Conservation (phyloP, 2,797 vertebrate species). For the Gymnothorax reevesii region DNA sequence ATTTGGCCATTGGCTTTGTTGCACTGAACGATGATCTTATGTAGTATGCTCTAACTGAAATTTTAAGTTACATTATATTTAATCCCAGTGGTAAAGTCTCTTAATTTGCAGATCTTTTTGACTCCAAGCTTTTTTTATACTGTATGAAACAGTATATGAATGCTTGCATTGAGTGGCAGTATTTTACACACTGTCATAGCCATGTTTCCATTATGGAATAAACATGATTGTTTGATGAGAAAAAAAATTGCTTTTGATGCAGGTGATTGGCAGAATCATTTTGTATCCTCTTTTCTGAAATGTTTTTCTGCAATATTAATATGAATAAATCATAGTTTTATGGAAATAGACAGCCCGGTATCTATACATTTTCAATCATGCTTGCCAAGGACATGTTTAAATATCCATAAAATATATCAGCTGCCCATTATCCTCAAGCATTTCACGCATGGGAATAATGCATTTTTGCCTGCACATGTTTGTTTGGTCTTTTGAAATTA, state of each 20-base stretch:
- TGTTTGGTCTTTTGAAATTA: background rate
- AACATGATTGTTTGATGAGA: background rate
- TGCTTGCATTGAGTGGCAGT: background rate
- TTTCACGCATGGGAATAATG: background rate
- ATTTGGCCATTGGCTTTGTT: background rate
- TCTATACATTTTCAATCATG: slow-evolving; percentile 7
- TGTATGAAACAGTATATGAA: background rate
- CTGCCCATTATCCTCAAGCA: background rate
- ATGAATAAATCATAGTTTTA: background rate
- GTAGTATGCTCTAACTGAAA: too few relatives aligned
- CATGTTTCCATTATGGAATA: background rate
- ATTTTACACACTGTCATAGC: background rate
- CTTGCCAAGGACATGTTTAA: background rate
- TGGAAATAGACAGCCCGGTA: background rate
- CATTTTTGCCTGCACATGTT: background rate
- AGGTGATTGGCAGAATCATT: slow-evolving; percentile 12
- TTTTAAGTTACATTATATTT: too few relatives aligned
- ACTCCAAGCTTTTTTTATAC: too few relatives aligned
- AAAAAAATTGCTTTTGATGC: background rate
- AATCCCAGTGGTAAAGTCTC: too few relatives aligned
- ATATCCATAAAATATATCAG: background rate
- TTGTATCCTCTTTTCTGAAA: background rate
- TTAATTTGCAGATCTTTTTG: too few relatives aligned
- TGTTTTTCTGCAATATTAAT: background rate
- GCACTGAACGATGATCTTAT: too few relatives aligned